Evolutionary conservation across 1,140 invertebrate genomes (phyloP), one percentile per base, ranked within the genome.

Genomic region (Pectinophora gossypiella): DNA sequence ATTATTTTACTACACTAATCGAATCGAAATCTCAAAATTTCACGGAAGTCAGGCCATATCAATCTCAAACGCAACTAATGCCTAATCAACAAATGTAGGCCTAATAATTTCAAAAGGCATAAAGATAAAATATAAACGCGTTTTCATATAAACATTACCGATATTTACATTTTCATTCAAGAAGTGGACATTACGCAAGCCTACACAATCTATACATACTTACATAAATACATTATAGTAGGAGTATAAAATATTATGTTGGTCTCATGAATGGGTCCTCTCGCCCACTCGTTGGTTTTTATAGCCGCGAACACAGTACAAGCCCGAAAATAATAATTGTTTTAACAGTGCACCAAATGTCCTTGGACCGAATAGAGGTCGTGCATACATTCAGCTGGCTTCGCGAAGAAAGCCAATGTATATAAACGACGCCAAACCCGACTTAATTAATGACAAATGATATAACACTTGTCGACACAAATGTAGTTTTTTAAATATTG

Each of bases 281-380:
- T 44, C 70, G 65, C 74, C 74, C 61, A 74, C 77, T 53, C 67
- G 27, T 20, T 52, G 19, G 51, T 79, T 81, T 78, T 78, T 76
- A 68, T 73, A 70, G 59, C 57, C 36, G 50, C 48, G 52, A 51
- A 36, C 53, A 62, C 52, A 54, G 58, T 59, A 59, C 51, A 45
- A 46, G 38, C 40, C 52, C 66, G 50, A 63, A 71, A 76, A 81
- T 81, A 78, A 81, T 78, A 40, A 40, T 40, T 69, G 72, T 73
- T 78, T 75, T 71, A 78, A 66, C 75, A 78, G 59, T 66, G 64
- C 63, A 63, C 52, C 35, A 27, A 59, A 46, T 56, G 67, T 69
- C 65, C 61, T 66, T 56, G 56, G 54, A 59, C 51, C 44, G 20
- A 56, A 62, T 63, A 71, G 60, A 72, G 68, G 66, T 69, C 59